Evolutionary conservation across 1,140 invertebrate genomes (phyloP), one percentile per base, ranked within the genome.

Genomic region (Tigriopus japonicus): DNA sequence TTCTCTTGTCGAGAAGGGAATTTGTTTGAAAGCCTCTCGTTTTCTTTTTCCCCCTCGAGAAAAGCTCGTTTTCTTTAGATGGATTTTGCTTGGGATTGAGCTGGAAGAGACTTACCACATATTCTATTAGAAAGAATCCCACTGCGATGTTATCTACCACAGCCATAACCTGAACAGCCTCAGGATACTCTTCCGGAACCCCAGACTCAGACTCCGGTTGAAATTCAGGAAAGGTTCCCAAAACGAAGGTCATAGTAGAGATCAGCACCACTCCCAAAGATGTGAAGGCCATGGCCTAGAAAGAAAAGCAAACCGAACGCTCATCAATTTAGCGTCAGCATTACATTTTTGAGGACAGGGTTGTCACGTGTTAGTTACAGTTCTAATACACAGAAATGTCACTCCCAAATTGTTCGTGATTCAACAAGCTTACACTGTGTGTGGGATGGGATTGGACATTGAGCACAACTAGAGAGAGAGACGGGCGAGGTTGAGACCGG

Each of bases 191-290:
- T 14, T 19, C 13, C 9, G 56, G 56, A 9, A 14, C 12, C 12
- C 56, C 56, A 40, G 56, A 35, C 41, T 59, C 56, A 14, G 42
- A 35, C 28, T 43, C 28, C 6, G 21, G 12, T 21, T 59, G 56
- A 21, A 59, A 43, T 21, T 59, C 56, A n/a, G n/a, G 58, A 28
- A 59, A 59, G 19, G 58, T 59, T n/a, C 58, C 58, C 28, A 59
- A 28, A n/a, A 59, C 58, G 24, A 59, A 59, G 15, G 58, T 59
- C n/a, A 59, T 24, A 15, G 58, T 59, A 1, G 58, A 59, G 13
- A 59, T 40, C 17, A 59, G 24, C n/a, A 59, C 58, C n/a, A 59
- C 24, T 51, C 58, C 58, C 19, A 59, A 49, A 43, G 28, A 42
- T 5, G 58, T 42, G 15, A 40, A 59, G 42, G 58, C 58, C 28